These are phyloP conservation scores for Hyposmocoma kahamanoa DNA, from an alignment of 1,140 invertebrate genomes.

Conservation along the genomic window DNA sequence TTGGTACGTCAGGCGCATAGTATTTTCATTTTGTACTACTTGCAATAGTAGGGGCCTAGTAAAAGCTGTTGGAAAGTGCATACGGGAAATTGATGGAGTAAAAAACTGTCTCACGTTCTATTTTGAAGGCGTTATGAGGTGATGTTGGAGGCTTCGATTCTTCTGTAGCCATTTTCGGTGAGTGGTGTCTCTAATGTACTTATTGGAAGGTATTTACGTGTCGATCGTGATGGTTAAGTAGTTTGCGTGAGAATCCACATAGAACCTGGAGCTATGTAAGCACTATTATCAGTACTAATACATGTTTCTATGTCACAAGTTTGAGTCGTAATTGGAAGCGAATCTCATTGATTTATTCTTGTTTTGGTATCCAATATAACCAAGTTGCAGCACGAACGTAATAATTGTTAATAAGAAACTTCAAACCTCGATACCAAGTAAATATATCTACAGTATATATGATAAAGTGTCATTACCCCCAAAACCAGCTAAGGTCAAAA, in stretches of 20 bases:
- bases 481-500: too few species aligned
- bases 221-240: slow-evolving; percentile 31
- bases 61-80: slow-evolving; percentile 72
- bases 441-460: too few species aligned
- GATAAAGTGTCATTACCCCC: too few species aligned
- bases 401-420: too few species aligned
- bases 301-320: too few species aligned
- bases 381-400: too few species aligned
- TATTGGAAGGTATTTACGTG: slow-evolving; percentile 55
- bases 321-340: too few species aligned
- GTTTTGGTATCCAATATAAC: too few species aligned
- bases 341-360: too few species aligned
- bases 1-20: slow-evolving; percentile 62
- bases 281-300: too few species aligned
- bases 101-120: slow-evolving; percentile 66
- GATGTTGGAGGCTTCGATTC: slow-evolving; percentile 28
- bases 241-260: slow-evolving; percentile 22
- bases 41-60: slow-evolving; percentile 65
- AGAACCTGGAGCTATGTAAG: slow-evolving; percentile 7
- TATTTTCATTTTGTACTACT: slow-evolving; percentile 72
- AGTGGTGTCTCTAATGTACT: slow-evolving; percentile 27
- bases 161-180: slow-evolving; percentile 50
- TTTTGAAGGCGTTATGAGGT: slow-evolving; percentile 40
- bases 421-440: too few species aligned
- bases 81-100: slow-evolving; percentile 59